Conservation (phyloP, 2,113 vertebrate species). For the Melanocharis versteri region DNA sequence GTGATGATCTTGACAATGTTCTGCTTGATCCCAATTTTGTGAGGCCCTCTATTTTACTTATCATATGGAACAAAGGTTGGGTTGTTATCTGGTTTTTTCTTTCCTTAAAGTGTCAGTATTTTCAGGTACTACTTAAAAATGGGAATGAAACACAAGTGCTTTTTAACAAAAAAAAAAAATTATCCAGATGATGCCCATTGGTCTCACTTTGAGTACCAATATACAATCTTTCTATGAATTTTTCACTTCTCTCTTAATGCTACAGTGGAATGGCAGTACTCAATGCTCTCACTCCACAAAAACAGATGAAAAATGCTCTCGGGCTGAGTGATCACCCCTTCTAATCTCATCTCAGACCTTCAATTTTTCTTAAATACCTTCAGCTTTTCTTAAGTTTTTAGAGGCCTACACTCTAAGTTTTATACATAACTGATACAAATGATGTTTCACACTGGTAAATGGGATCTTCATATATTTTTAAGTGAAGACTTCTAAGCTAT, state of each 20-base stretch:
- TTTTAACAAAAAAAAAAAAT: background rate
- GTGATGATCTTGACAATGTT: background rate
- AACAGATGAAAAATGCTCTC: background rate
- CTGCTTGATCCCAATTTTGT: background rate
- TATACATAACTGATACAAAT: background rate
- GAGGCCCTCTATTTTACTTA: background rate
- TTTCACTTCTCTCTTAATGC: background rate
- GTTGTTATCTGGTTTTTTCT: background rate
- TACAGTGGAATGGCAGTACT: background rate
- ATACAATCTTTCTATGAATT: background rate
- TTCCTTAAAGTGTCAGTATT: background rate
- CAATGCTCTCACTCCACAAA: background rate
- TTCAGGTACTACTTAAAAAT: background rate
- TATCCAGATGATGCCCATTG: background rate
- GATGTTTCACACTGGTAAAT: background rate
- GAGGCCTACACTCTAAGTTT: background rate
- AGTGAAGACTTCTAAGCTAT: background rate
- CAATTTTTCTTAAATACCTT: background rate
- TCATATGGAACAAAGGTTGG: background rate
- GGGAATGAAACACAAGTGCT: background rate
- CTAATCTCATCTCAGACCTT: background rate
- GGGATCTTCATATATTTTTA: background rate
- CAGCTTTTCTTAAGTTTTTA: background rate
- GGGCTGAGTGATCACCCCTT: background rate
- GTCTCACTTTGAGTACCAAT: background rate